Base-by-base conservation (phyloP, 2,113 vertebrate genomes). In the Tursiops truncatus region DNA sequence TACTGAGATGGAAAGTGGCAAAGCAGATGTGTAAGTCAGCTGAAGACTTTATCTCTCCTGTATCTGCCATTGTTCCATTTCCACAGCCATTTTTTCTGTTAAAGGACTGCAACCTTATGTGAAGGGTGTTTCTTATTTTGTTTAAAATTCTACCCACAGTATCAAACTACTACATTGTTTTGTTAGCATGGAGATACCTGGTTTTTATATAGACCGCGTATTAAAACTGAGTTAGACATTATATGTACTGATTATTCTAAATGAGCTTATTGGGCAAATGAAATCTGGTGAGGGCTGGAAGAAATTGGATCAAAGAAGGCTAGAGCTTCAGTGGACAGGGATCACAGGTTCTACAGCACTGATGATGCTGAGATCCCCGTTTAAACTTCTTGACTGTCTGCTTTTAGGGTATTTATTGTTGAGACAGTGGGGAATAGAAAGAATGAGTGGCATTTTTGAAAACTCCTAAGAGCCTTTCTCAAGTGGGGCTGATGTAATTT, bases 401-500 rank as follows among this genome's bases (percentile, higher is more conserved):
- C 41, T 90, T 94, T 70, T 65, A 86, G 71, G 38, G 11, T 4
- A 25, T 70, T 80, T 77, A 60, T 41, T 71, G 10, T 63, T 76
- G 79, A 81, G 26, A 82, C 8, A 31, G 38, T 0, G 13, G 91
- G 5, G 63, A 74, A 36, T 92, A 11, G 2, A 31, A 26, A 92
- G 23, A 67, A 44, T 23, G n/a, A 67, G 50, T 23, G 44, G 79
- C 68, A 73, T 79, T 76, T 90, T 81, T 94, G n/a, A 89, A 84
- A 62, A 92, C n/a, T 28, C 33, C 0, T 56, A 36, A 90, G 28
- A 84, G 77, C 77, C 89, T 91, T 93, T 56, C 94, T 95, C 41
- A 36, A 50, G n/a, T 36, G 79, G 73, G 79, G 38, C 58, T 50
- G 31, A 31, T 94, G 26, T 63, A 56, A 91, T 94, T 96, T 95